Evolutionary conservation across 2,888 invertebrate species (phyloP), one percentile per base, ranked within the genome.

Genomic region (Anticlea derivata): DNA sequence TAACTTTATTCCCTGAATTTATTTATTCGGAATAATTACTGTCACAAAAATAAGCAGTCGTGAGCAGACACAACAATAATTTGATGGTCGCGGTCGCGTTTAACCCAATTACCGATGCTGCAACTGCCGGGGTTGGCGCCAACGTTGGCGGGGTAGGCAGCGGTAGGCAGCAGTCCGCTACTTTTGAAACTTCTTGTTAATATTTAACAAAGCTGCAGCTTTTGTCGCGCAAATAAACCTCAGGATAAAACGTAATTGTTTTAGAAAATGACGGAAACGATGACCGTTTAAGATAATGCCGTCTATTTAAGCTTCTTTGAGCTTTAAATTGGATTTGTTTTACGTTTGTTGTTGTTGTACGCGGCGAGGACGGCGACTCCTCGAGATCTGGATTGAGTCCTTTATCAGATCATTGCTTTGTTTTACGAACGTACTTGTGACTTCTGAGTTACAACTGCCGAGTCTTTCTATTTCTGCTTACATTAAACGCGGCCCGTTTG

Each of bases 211-310:
- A 11, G 20, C 13, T 27, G 41, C 27, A 27, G 27, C 35, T 20
- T 41, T 40, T 38, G 38, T 29, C 13, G 17, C 34, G 24, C 20
- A 39, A 27, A 37, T 2, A 30, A 33, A 26, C 33, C 13, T 31
- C 34, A 33, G 11, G 39, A 30, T 30, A 31, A 38, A 29, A 23
- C 38, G 43, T 55, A 50, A 47, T 50, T 55, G 55, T 43, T 50
- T 44, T 26, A 34, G 13, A 23, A 54, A 46, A 24, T 35, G 40
- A 24, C 35, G 35, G 38, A 44, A 40, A 17, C 39, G 35, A 24
- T 22, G 40, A 23, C 43, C 43, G 52, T 43, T 52, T 34, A 29
- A 39, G 39, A 53, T 53, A 48, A 39, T 39, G 34, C 39, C 43
- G 13, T 29, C 30, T 50, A 40, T 31, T 47, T 41, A 33, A 37